Conservation (phyloP, 2,113 vertebrate genomes). For the Chelonoidis abingdonii region DNA sequence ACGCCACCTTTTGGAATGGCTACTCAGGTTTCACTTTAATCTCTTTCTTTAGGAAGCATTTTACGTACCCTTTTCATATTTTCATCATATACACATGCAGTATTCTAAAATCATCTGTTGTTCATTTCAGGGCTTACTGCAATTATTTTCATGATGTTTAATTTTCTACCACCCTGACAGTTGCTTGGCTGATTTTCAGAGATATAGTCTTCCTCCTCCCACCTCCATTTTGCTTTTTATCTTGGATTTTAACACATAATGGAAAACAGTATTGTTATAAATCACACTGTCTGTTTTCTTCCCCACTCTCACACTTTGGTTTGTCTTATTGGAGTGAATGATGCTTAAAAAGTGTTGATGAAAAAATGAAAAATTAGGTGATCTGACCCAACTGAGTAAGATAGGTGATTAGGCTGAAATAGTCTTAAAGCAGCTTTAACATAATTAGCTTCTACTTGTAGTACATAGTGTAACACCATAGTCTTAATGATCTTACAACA, state of each 20-base stretch:
- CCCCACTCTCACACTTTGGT: background rate
- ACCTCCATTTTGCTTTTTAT: background rate
- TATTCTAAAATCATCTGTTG: no score
- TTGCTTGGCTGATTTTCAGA: background rate
- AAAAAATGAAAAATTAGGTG: background rate
- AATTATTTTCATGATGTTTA: no score
- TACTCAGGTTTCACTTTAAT: no score
- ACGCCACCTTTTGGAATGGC: no score
- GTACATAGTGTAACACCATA: background rate
- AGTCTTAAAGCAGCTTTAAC: conserved; percentile 19
- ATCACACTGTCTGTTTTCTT: background rate
- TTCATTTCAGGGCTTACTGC: no score
- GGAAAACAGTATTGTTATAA: background rate
- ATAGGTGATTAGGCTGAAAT: conserved; percentile 6
- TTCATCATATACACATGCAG: no score
- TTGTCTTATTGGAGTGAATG: background rate
- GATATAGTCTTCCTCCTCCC: background rate
- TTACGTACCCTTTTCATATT: no score
- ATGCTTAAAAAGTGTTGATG: background rate
- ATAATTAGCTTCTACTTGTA: conserved; percentile 43
- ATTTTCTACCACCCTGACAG: no score
- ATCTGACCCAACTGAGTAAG: conserved; percentile 1
- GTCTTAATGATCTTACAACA: background rate
- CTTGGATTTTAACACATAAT: background rate
- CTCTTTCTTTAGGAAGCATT: no score